Conservation (phyloP, 2,797 vertebrate species). For the Pseudochirops corinnae region DNA sequence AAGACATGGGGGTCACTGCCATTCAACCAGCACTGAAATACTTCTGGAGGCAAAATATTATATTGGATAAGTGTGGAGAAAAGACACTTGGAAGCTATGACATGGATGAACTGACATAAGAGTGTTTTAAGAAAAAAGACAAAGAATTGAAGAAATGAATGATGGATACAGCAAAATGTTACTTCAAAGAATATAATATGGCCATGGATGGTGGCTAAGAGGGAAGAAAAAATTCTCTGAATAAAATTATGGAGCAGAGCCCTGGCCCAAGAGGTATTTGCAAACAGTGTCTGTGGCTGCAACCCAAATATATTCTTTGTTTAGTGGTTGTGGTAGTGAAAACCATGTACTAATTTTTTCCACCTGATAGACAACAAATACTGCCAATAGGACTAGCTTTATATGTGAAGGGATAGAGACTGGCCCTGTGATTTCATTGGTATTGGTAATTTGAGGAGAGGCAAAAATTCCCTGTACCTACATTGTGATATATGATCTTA, state of each 20-base stretch:
- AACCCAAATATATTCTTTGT: background rate
- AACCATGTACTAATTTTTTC: background rate
- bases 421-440: background rate
- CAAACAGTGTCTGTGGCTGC: background rate
- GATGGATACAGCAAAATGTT: background rate
- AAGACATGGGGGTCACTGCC: background rate
- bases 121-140: background rate
- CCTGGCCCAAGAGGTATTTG: background rate
- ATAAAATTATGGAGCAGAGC: background rate
- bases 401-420: background rate
- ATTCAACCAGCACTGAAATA: background rate
- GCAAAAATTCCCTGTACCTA: background rate
- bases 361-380: background rate
- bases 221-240: background rate
- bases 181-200: background rate
- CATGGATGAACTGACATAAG: background rate
- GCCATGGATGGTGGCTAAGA: background rate
- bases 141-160: background rate
- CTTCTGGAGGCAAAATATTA: background rate
- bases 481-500: background rate
- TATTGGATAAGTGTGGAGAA: background rate
- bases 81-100: background rate
- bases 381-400: background rate
- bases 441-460: background rate
- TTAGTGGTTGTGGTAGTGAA: background rate